Conservation (phyloP, 2,113 vertebrate species). For the Epinephelus moara region DNA sequence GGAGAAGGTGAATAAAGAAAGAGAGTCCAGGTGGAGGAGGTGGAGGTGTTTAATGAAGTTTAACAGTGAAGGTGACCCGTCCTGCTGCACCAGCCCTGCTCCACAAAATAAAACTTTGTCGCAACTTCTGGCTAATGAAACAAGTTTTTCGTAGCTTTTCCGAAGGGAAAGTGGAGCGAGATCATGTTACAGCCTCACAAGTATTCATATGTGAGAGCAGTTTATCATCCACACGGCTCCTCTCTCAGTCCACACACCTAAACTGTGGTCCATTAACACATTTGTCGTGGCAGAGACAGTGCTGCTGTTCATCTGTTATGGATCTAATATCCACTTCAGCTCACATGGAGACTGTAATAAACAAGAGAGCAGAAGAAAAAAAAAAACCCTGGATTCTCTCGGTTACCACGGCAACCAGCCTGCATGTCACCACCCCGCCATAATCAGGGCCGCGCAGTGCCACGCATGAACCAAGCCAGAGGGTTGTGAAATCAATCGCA, state of each 20-base stretch:
- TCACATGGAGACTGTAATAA: slow-evolving; percentile 1
- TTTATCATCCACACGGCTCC: background rate
- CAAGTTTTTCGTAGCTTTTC: background rate
- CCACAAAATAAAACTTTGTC: background rate
- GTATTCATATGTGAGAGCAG: too few relatives aligned
- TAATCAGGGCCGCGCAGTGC: slow-evolving; percentile 2
- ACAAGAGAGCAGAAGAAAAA: background rate
- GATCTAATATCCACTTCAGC: background rate
- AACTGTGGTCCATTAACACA: background rate
- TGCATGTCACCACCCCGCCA: slow-evolving; percentile 25
- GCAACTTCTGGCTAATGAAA: background rate
- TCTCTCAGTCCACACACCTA: too few relatives aligned
- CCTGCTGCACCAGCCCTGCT: background rate
- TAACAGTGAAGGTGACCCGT: too few relatives aligned
- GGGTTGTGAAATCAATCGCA: slow-evolving; percentile 34
- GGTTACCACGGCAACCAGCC: slow-evolving; percentile 50
- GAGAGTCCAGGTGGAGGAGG: background rate
- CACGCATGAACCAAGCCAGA: background rate
- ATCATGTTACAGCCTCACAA: background rate
- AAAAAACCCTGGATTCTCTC: background rate
- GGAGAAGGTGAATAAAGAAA: background rate
- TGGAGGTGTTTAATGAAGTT: background rate
- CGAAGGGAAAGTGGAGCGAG: too few relatives aligned
- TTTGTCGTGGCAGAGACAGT: background rate
- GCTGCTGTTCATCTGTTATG: too few relatives aligned